Percentiles rank a stretch among this genome's conserved stretches.
These are phyloP conservation scores for Caenorhabditis macrosperma DNA, from an alignment of 2,888 invertebrate species.

Conservation along the genomic window DNA sequence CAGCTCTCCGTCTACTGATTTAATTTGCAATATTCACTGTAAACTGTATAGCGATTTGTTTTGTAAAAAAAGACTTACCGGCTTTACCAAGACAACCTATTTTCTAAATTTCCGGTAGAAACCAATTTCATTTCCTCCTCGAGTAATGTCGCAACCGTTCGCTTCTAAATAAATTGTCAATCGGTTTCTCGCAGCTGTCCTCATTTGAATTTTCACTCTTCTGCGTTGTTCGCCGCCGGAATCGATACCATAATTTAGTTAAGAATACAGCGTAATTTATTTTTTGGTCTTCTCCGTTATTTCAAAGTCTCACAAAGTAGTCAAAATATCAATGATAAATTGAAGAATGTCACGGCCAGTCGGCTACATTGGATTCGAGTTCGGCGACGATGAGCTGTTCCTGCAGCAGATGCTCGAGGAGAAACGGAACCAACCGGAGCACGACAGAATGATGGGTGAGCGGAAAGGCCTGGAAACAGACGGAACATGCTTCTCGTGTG, in stretches of 20 bases:
- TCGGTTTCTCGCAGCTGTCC: background rate
- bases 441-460: slow-evolving; percentile 26
- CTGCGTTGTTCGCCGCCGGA: background rate
- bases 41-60: slow-evolving; percentile 16
- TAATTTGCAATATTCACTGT: slow-evolving; percentile 20
- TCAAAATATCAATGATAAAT: no score
- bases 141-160: background rate
- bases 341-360: slow-evolving; percentile 32
- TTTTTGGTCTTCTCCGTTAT: no score
- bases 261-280: no score
- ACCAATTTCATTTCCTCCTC: background rate
- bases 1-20: background rate
- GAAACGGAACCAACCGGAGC: slow-evolving; percentile 1
- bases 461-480: no score
- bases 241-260: background rate
- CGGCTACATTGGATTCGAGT: slow-evolving; percentile 43
- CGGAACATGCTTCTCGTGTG: no score
- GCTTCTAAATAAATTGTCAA: background rate
- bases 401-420: slow-evolving; percentile 29
- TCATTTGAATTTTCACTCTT: no score
- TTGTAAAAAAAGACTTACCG: slow-evolving; percentile 1
- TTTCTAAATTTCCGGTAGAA: background rate
- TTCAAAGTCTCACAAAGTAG: no score
- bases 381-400: slow-evolving; percentile 35
- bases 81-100: background rate